phyloP scores from a whole-genome alignment of 2,113 vertebrate genomes.

The Myotis yumanensis region DNA sequence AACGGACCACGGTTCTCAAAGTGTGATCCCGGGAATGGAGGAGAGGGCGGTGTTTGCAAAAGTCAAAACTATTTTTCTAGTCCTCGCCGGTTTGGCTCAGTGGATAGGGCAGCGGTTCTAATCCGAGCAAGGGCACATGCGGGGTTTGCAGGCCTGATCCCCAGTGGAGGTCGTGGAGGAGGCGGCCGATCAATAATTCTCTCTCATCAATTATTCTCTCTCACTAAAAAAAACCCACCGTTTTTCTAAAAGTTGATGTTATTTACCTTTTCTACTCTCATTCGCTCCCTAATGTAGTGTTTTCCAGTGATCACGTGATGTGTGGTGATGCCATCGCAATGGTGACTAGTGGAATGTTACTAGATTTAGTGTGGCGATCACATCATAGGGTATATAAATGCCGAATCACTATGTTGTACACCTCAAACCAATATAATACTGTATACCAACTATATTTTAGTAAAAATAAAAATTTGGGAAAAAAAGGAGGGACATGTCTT shows the following conservation, averaged over 20 bases:
- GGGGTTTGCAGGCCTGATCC: too few relatives aligned
- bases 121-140: too few relatives aligned
- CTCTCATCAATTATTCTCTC: too few relatives aligned
- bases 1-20: background rate
- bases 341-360: background rate
- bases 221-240: too few relatives aligned
- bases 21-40: background rate
- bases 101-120: too few relatives aligned
- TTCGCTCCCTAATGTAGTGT: background rate
- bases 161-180: too few relatives aligned
- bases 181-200: too few relatives aligned
- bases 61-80: background rate
- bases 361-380: background rate
- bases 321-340: background rate
- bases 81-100: background rate
- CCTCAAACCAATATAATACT: background rate
- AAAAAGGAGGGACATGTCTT: background rate
- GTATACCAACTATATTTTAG: too few relatives aligned
- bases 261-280: background rate
- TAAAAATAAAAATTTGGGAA: too few relatives aligned
- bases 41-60: rapidly evolving
- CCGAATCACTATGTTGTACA: background rate
- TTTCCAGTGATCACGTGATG: background rate
- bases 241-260: background rate
- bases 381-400: background rate